Conservation (phyloP, 30 jellyfish, hydroid and myxozoan genomes). For the Cassiopea xamachana region DNA sequence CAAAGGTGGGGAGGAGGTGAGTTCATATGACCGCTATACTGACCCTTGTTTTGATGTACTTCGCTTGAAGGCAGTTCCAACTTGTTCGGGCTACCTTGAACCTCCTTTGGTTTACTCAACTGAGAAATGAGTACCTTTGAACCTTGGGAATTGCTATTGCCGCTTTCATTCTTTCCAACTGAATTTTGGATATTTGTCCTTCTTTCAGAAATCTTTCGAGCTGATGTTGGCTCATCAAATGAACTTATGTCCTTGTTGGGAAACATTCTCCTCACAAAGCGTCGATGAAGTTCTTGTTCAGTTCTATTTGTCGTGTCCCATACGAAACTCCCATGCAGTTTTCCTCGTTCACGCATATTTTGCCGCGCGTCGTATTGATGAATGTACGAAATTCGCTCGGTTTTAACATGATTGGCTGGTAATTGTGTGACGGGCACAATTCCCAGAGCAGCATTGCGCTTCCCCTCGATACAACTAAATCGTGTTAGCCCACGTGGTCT, state of each 20-base stretch:
- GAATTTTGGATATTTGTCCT: not conserved
- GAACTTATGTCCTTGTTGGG: not conserved
- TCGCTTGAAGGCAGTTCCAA: not conserved
- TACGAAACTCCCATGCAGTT: slow-evolving; percentile 80
- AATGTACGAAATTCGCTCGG: slow-evolving; percentile 69
- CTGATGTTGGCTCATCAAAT: not conserved
- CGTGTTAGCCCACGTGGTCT: slow-evolving; percentile 61
- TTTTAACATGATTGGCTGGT: slow-evolving; percentile 15
- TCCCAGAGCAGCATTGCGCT: slow-evolving; percentile 49
- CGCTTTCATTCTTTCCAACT: not conserved
- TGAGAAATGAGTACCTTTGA: not conserved
- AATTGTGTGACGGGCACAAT: slow-evolving; percentile 68
- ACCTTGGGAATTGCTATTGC: not conserved
- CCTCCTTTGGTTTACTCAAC: not conserved
- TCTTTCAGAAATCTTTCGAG: not conserved
- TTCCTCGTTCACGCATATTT: slow-evolving; percentile 73
- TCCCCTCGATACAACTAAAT: slow-evolving; percentile 54
- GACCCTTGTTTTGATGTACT: not conserved
- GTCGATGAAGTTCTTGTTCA: not conserved
- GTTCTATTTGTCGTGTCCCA: slow-evolving; percentile 67
- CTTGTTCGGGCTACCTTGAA: not conserved
- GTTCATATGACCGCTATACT: not conserved
- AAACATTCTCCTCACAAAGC: slow-evolving; percentile 50
- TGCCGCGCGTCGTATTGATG: slow-evolving; percentile 80
- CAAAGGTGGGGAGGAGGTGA: slow-evolving; percentile 59